These are phyloP conservation scores for Brachionus rotundiformis DNA, from an alignment of 1,140 invertebrate species.

Conservation along the genomic window DNA sequence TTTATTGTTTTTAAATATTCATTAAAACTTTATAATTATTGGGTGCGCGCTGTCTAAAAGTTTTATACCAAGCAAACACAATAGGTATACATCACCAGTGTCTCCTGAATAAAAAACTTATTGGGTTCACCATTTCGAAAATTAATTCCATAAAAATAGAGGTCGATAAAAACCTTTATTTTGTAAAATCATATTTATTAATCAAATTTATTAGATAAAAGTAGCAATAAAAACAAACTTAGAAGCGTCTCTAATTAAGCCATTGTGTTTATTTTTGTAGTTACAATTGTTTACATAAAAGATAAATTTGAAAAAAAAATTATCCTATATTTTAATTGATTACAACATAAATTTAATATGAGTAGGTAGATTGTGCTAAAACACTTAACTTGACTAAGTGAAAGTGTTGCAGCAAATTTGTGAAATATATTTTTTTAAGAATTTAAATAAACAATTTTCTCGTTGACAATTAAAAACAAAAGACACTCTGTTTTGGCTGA, in stretches of 20 bases:
- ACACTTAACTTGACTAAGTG: conserved; percentile 7
- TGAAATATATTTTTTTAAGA: conserved; percentile 23
- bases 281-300: conserved; percentile 9
- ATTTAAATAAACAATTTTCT: conserved; percentile 27
- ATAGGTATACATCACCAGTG: too few species aligned
- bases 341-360: background rate
- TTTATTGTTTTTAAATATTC: too few species aligned
- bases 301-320: background rate
- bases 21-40: too few species aligned
- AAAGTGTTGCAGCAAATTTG: conserved; percentile 11
- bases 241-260: background rate
- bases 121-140: background rate
- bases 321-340: background rate
- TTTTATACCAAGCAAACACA: too few species aligned
- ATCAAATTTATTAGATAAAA: background rate
- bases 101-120: too few species aligned
- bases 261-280: background rate
- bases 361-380: background rate
- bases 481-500: too few species aligned
- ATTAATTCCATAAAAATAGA: background rate
- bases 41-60: too few species aligned
- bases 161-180: background rate
- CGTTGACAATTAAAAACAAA: background rate
- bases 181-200: background rate
- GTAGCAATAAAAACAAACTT: background rate